Base-by-base conservation (phyloP, 2,113 vertebrate genomes). In the Eurystomus gularis region DNA sequence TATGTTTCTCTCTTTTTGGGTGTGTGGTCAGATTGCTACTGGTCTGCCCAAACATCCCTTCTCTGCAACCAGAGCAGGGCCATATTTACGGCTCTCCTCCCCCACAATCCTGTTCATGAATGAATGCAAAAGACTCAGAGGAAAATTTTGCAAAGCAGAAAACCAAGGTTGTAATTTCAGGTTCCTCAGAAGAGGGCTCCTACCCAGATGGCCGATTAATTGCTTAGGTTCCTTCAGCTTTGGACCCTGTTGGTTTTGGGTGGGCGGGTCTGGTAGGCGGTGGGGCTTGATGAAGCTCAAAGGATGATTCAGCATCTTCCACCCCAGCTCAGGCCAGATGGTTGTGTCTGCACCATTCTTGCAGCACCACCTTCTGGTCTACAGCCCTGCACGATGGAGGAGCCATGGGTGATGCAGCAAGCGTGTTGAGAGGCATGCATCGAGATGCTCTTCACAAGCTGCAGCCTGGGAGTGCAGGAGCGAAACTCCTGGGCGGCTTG, bases 391-490 rank as follows among this genome's bases (percentile, higher is more conserved):
- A 4, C 0, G 6, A 2, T 26, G 83, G 73, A 42, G 55, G 23
- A 19, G 52, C 82, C 26, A 8, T 0, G 29, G 17, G 14, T 0
- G 2, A 14, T 4, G 64, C 8, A 4, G n/a, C 31, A 4, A 2
- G 35, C 0, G 2, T 5, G 15, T 0, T 11, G 29, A 55, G 42
- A 37, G 35, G 6, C 0, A 3, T 9, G 2, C 29, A 0, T 0
- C 17, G 35, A 33, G 57, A 6, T 51, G 54, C 86, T 37, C 35
- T 3, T 31, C 16, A 1, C 25, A 11, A 5, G 4, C 35, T 13
- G 21, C 77, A 48, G 23, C 71, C 35, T 44, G 55, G 11, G 1
- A 33, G 42, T 2, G 11, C 35, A 15, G 23, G 19, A 4, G 31
- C 10, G 23, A 24, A 65, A 6, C 76, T 28, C 26, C 76, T 8